Conservation (phyloP, 2,888 invertebrate species). For the Macaria notata region DNA sequence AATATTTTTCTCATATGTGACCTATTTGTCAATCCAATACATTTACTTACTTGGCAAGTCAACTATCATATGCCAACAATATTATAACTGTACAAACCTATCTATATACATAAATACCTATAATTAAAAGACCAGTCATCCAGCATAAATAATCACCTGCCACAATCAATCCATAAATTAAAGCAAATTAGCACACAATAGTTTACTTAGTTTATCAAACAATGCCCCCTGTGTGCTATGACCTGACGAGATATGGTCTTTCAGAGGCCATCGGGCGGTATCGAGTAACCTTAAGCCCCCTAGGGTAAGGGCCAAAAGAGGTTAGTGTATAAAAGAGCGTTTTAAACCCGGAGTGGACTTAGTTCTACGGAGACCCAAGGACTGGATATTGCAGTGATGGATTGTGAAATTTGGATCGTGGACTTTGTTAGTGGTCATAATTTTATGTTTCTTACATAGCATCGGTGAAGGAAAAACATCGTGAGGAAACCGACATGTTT, state of each 20-base stretch:
- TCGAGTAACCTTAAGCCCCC: constrained; percentile 73
- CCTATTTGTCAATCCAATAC: too few relatives aligned
- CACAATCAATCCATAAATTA: constrained; percentile 13
- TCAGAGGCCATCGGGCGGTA: constrained; percentile 65
- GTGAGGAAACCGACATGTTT: too few relatives aligned
- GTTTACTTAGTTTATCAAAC: constrained; percentile 49
- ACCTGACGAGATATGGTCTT: constrained; percentile 49
- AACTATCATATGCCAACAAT: too few relatives aligned
- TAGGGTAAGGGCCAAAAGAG: constrained; percentile 65
- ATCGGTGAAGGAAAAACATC: too few relatives aligned
- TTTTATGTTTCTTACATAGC: too few relatives aligned
- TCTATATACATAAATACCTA: too few relatives aligned
- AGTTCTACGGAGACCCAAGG: constrained; percentile 25
- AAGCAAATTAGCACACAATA: constrained; percentile 26
- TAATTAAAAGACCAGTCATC: background rate
- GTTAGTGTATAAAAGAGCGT: constrained; percentile 55
- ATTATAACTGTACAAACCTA: too few relatives aligned
- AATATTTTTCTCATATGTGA: too few relatives aligned
- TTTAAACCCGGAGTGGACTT: constrained; percentile 25
- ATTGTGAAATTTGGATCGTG: constrained; percentile 1
- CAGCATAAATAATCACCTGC: constrained; percentile 10
- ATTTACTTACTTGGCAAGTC: too few relatives aligned
- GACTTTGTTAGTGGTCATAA: background rate
- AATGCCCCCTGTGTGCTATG: constrained; percentile 55
- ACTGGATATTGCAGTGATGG: constrained; percentile 24